These are phyloP conservation scores for Crambe crambe DNA, from an alignment of 37 sponge, comb jelly and placozoan genomes.

Conservation along the genomic window DNA sequence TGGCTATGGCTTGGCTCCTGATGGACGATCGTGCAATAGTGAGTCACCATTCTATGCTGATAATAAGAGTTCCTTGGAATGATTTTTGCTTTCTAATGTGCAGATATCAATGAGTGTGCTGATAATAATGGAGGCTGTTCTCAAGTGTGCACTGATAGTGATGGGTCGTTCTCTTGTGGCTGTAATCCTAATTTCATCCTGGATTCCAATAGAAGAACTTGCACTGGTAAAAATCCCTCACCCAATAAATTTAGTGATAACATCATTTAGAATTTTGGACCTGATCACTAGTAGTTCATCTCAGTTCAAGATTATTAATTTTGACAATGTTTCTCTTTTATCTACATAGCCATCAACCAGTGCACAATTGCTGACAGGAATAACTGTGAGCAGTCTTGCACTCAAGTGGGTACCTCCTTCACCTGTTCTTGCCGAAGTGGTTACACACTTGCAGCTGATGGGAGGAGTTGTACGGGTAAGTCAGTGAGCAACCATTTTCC, in stretches of 20 bases:
- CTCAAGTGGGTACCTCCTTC: conserved; percentile 7
- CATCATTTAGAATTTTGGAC: too few relatives aligned
- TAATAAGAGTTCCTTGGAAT: neutral
- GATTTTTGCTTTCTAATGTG: too few relatives aligned
- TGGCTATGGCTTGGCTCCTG: conserved; percentile 7
- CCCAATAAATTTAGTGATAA: too few relatives aligned
- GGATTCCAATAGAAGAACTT: conserved; percentile 34
- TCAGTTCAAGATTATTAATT: neutral
- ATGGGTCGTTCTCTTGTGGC: conserved; percentile 33
- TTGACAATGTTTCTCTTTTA: neutral
- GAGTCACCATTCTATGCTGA: neutral
- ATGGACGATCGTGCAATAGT: conserved; percentile 48
- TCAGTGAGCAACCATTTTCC: neutral
- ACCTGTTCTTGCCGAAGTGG: conserved; percentile 10
- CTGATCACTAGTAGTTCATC: too few relatives aligned
- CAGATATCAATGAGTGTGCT: conserved; percentile 59
- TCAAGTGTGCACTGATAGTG: conserved; percentile 21
- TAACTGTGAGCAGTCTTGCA: conserved; percentile 13
- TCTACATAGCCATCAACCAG: conserved; percentile 8
- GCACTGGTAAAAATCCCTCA: conserved; percentile 29
- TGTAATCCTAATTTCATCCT: conserved; percentile 46
- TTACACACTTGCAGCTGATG: neutral
- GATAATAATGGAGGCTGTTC: conserved; percentile 62
- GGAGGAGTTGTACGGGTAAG: conserved; percentile 9
- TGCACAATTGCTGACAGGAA: neutral